A percentile compares a stretch with the other conserved stretches of the same genome.
Evolutionary conservation across 2,113 vertebrate genomes (phyloP).

Genomic region (Epinephelus moara): DNA sequence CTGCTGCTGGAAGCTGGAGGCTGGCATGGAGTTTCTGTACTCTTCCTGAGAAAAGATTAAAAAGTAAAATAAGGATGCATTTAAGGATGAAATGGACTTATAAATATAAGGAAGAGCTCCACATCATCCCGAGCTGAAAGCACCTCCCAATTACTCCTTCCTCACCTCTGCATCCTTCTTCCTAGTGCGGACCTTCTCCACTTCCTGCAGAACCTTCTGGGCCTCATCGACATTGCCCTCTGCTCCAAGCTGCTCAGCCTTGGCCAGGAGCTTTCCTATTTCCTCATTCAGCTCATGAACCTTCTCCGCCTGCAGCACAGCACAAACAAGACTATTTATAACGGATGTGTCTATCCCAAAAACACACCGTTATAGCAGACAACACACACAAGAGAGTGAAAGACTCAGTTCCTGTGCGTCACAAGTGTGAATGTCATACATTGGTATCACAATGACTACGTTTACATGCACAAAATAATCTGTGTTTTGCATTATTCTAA

Average conservation of each 20-base stretch:
- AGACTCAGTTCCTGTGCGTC: neutral
- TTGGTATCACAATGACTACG: too few species aligned
- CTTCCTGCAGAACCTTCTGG: constrained; percentile 97
- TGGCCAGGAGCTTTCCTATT: constrained; percentile 97
- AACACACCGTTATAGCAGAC: neutral
- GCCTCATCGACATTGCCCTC: constrained; percentile 99
- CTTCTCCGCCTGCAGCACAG: constrained; percentile 92
- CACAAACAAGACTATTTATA: neutral
- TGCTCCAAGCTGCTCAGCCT: constrained; percentile 97
- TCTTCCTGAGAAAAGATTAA: constrained; percentile 87
- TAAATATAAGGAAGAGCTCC: accelerated
- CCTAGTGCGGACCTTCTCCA: constrained; percentile 94
- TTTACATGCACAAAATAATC: too few species aligned
- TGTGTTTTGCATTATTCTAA: too few species aligned
- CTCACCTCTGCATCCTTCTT: constrained; percentile 98
- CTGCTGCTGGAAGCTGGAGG: constrained; percentile 98
- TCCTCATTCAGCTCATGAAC: constrained; percentile 99
- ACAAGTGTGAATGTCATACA: too few species aligned
- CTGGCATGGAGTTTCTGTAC: constrained; percentile 99
- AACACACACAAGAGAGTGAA: neutral
- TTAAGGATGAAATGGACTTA: neutral
- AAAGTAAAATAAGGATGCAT: neutral
- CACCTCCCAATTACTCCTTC: neutral
- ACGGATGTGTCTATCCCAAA: neutral
- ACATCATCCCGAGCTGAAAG: accelerated